Evolutionary conservation across 1,140 invertebrate species (phyloP), one percentile per base, ranked within the genome.

Genomic region (Protaetia brevitarsis): DNA sequence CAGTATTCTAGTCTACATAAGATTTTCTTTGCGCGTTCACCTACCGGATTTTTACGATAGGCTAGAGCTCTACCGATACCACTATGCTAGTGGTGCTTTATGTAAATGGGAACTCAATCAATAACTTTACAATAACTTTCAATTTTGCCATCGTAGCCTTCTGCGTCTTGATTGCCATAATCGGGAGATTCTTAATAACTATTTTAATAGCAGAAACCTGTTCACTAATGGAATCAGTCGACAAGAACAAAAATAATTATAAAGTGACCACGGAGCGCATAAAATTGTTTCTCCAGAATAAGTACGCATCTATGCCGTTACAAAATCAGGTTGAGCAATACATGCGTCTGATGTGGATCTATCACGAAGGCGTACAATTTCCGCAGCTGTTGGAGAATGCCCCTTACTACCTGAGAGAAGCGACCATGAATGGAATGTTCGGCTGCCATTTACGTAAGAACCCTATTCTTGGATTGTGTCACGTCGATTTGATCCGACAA

Each of bases 401-500:
- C 27, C 69, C 69, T 8, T 68, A 70, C 61, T 70, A 70, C 45
- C 28, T 70, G 13, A 51, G 57, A 31, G 69, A 70, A 64, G 69
- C 69, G 8, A 59, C 67, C 7, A 59, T 70, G n/a, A 66, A 70
- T 31, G 68, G 66, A 8, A 66, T 71, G 67, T 71, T 71, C 61
- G 69, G 69, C 10, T 68, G 34, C 28, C 69, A 71, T 31, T 30
- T 71, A 6, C 31, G 65, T 4, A 66, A 64, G 27, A 67, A 71
- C 21, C 29, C 58, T 1, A 16, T 68, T 6, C 63, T 71, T 13
- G 30, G 60, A 27, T 19, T 28, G 27, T 68, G 60, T 29, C 67
- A 71, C 30, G 31, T 62, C 0, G 69, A 71, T 65, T 59, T 71
- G 8, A 34, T 71, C 5, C 34, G 69, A 37, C 69, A 71, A 34